These are phyloP conservation scores for Hypena proboscidalis DNA, from an alignment of 2,888 invertebrate genomes.

Conservation along the genomic window DNA sequence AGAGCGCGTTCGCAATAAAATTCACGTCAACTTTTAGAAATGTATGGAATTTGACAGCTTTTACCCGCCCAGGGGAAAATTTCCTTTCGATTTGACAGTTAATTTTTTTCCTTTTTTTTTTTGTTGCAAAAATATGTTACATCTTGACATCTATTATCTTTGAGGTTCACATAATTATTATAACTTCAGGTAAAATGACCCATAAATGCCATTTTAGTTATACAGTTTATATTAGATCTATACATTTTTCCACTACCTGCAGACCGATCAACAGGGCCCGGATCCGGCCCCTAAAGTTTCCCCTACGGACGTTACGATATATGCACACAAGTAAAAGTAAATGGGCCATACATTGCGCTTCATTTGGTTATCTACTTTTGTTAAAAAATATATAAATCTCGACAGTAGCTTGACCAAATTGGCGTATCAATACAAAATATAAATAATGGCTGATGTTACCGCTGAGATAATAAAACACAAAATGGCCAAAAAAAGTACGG, in stretches of 20 bases:
- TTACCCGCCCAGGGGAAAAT: no score
- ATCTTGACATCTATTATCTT: no score
- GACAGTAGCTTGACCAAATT: slow-evolving; percentile 19
- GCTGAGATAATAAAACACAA: slow-evolving; percentile 24
- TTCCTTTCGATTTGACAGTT: no score
- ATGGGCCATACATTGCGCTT: slow-evolving; percentile 3
- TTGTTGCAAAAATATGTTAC: no score
- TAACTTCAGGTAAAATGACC: no score
- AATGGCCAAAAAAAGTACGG: no score
- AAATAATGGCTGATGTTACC: slow-evolving; percentile 29
- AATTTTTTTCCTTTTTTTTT: no score
- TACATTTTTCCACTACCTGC: slow-evolving; percentile 2
- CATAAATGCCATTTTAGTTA: not conserved
- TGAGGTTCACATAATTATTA: no score
- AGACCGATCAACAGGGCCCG: slow-evolving; percentile 17
- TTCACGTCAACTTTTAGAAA: no score
- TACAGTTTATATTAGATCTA: slow-evolving; percentile 3
- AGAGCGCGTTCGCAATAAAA: no score
- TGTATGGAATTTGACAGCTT: no score
- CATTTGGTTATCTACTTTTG: slow-evolving; percentile 4
- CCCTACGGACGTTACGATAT: slow-evolving; percentile 7
- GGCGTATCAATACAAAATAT: slow-evolving; percentile 13
- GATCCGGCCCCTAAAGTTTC: slow-evolving; percentile 11
- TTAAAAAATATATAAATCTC: slow-evolving; percentile 6
- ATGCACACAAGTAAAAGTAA: slow-evolving; percentile 9